Percentiles rank a stretch among this genome's conserved stretches.
These are phyloP conservation scores for Odontocolon sp. DNA, from an alignment of 2,888 invertebrate species.

Conservation along the genomic window DNA sequence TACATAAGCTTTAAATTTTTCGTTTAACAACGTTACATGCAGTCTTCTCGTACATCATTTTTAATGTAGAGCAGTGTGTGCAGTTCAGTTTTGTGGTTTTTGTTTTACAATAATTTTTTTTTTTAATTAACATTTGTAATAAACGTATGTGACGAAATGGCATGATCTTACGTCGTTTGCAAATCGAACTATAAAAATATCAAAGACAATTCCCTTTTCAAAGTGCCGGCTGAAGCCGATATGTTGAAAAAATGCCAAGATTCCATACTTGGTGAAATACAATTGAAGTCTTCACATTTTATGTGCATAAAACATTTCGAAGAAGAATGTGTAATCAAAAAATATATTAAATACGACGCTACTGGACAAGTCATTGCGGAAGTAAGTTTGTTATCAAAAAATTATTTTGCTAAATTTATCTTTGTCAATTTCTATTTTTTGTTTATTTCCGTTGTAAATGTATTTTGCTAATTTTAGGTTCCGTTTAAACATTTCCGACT, in stretches of 20 bases:
- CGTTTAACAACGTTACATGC: too few species aligned
- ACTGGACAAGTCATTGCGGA: constrained; percentile 21
- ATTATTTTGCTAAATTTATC: background rate
- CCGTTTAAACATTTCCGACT: constrained; percentile 17
- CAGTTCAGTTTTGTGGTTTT: too few species aligned
- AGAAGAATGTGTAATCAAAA: constrained; percentile 11
- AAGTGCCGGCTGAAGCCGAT: constrained; percentile 16
- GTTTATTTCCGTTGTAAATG: background rate
- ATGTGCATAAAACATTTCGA: constrained; percentile 23
- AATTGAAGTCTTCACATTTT: too few species aligned
- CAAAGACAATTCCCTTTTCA: constrained; percentile 18
- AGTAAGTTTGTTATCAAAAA: constrained; percentile 4
- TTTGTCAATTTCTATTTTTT: background rate
- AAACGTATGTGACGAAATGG: too few species aligned
- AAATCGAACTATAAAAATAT: constrained; percentile 18
- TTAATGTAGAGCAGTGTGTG: too few species aligned
- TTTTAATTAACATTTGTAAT: too few species aligned
- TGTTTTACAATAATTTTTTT: too few species aligned
- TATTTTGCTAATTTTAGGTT: background rate
- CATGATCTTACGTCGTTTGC: background rate
- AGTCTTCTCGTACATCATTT: too few species aligned
- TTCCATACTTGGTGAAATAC: too few species aligned
- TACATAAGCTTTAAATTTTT: too few species aligned
- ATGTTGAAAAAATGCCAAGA: too few species aligned
- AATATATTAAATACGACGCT: constrained; percentile 18